Percentiles rank a stretch among this genome's conserved stretches.
Conservation (phyloP, 2,888 invertebrate species). For the Nasonia oneida region DNA sequence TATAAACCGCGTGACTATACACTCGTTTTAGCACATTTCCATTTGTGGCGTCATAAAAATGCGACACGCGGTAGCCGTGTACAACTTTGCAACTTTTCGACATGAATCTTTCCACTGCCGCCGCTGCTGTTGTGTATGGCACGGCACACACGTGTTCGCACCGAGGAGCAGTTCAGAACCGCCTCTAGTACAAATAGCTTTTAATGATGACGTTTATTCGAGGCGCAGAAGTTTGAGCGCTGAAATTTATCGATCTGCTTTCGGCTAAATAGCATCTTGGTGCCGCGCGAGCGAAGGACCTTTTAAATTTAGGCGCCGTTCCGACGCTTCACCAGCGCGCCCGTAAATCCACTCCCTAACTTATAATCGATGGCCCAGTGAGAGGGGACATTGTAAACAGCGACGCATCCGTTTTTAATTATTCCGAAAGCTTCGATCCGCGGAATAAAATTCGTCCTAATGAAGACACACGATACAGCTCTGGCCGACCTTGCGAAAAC, state of each 20-base stretch:
- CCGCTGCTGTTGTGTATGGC: not conserved
- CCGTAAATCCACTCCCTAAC: not conserved
- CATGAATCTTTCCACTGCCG: not conserved
- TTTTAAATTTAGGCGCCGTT: not conserved
- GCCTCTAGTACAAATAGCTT: not conserved
- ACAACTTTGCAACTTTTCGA: not conserved
- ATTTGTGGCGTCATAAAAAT: not conserved
- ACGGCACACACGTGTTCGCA: not conserved
- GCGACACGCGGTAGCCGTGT: not conserved
- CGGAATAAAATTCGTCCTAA: not conserved
- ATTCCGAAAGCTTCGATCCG: not conserved
- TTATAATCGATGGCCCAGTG: not conserved
- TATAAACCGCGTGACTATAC: too few species aligned
- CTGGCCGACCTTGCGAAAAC: not conserved
- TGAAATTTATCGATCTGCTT: slow-evolving; percentile 16
- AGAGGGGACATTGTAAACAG: not conserved
- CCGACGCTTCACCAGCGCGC: not conserved
- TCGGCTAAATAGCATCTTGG: not conserved
- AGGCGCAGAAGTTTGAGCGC: slow-evolving; percentile 3
- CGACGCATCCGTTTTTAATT: not conserved
- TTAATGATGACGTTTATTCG: slow-evolving; percentile 21
- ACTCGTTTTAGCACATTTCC: too few species aligned
- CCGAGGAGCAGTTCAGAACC: not conserved
- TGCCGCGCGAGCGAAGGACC: not conserved
- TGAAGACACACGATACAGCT: not conserved